Base-by-base conservation (phyloP, 2,797 vertebrate genomes). In the Sparidentex hasta region DNA sequence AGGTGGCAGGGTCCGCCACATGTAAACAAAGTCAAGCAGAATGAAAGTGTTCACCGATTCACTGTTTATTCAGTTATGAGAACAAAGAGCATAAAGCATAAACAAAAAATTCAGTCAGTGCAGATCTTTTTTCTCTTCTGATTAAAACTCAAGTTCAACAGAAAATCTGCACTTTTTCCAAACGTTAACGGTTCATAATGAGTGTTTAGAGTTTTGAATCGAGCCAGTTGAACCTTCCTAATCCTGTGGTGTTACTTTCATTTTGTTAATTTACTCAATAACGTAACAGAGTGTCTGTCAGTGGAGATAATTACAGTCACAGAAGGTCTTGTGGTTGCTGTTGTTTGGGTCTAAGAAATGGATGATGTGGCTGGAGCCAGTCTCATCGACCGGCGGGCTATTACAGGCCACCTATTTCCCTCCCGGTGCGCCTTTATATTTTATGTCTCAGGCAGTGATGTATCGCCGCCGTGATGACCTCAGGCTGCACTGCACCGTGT, bases 261-360 rank as follows among this genome's bases (percentile, higher is more conserved):
- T 27, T 27, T 27, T 3, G 27, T 27, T 27, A 27, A 27, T 27
- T 27, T 27, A 27, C 27, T 27, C 27, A 3, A 4, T 27, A 27
- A 27, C 2, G 27, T 29, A 46, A 51, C 29, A 25, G 11, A 11
- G 7, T 17, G 3, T 16, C 41, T 56, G 3, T 71, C 9, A n/a
- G 0, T 58, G 33, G 11, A 1, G 23, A 52, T 18, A 46, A 5
- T 33, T 33, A 33, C 33, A 33, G 7, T 33, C 7, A 33, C 33
- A 27, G n/a, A 52, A 27, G 11, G 63, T n/a, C n/a, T 21, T 50
- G 56, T 20, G 14, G 20, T 25, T 48, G 27, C 44, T 43, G 3
- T 52, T 52, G 38, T 74, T 61, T 65, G 11, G 50, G 29, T 48
- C 55, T 27, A 29, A 33, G 8, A 71, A 63, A 65, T 44, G 27